These are phyloP conservation scores for Whitmania pigra DNA, from an alignment of 1,140 invertebrate genomes.

Conservation along the genomic window DNA sequence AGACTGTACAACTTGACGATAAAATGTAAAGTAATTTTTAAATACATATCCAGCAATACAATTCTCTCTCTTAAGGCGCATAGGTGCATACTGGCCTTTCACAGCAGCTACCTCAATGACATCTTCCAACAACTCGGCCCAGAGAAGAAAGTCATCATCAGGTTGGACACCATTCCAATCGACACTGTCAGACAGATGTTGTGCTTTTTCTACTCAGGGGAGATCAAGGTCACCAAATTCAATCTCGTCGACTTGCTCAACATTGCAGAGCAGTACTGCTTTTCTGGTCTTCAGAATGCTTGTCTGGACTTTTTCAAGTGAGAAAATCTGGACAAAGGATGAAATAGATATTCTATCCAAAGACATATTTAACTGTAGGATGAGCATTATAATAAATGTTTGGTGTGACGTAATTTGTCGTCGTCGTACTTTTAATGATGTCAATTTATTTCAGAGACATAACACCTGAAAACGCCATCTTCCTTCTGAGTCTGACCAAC, in stretches of 20 bases:
- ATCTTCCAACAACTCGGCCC: constrained; percentile 3
- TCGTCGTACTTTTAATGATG: no score
- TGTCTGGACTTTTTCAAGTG: constrained; percentile 12
- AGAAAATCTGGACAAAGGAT: background rate
- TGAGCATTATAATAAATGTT: no score
- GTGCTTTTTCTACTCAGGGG: constrained; percentile 4
- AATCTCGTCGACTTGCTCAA: background rate
- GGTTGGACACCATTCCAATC: constrained; percentile 4
- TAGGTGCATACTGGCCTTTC: constrained; percentile 3
- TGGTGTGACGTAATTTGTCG: no score
- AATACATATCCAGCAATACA: no score
- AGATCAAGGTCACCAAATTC: constrained; percentile 11
- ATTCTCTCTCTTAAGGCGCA: background rate
- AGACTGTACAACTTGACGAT: no score
- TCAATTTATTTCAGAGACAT: constrained; percentile 1
- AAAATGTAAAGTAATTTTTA: no score
- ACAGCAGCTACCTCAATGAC: background rate
- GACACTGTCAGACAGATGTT: constrained; percentile 12
- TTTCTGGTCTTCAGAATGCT: background rate
- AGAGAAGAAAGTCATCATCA: constrained; percentile 10
- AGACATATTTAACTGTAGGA: no score
- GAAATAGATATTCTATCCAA: no score
- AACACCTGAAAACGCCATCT: constrained; percentile 7
- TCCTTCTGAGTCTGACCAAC: background rate
- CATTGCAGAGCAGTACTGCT: constrained; percentile 8